Evolutionary conservation across 1,140 invertebrate genomes (phyloP), one percentile per base, ranked within the genome.

Genomic region (Aphaenogaster rudis): DNA sequence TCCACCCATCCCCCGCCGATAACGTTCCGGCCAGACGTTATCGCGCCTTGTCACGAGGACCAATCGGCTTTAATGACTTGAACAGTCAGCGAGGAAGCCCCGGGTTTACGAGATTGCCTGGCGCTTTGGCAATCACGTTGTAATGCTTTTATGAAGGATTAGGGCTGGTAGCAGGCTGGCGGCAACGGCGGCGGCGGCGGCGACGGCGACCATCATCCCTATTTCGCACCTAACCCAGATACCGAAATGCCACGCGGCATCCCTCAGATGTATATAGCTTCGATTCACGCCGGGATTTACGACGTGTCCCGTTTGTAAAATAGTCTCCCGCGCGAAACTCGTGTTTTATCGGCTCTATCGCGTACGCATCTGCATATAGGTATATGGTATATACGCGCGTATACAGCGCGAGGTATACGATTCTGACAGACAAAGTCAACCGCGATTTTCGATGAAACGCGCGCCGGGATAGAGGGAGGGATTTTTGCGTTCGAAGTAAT

Each of bases 301-400:
- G 61, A 79, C 36, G 59, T 84, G 69, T 84, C 21, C 33, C 17
- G n/a, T 74, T 76, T 84, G 59, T 76, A 84, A 84, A 86, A 77
- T 63, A 86, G 48, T 77, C 48, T 1, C 1, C 42, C 76, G 42
- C 48, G 48, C n/a, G 21, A 79, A 66, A 86, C 54, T 28, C 21
- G 33, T 39, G 45, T 85, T 76, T 69, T 72, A 82, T 76, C 74
- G 72, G 77, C 21, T 21, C 36, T 5, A 45, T 2, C n/a, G 36
- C 9, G 17, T 39, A 39, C 36, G 33, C 50, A 21, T 52, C 13
- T 33, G 28, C 9, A 48, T 33, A 15, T 33, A 39, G 13, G 6
- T 54, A n/a, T 9, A 11, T 33, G 8, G 1, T 42, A 39, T 8
- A 1, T 15, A 42, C 15, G 2, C 15, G 28, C 2, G 3, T 3